Evolutionary conservation across 2,113 vertebrate species (phyloP), one percentile per base, ranked within the genome.

Genomic region (Jaculus jaculus): DNA sequence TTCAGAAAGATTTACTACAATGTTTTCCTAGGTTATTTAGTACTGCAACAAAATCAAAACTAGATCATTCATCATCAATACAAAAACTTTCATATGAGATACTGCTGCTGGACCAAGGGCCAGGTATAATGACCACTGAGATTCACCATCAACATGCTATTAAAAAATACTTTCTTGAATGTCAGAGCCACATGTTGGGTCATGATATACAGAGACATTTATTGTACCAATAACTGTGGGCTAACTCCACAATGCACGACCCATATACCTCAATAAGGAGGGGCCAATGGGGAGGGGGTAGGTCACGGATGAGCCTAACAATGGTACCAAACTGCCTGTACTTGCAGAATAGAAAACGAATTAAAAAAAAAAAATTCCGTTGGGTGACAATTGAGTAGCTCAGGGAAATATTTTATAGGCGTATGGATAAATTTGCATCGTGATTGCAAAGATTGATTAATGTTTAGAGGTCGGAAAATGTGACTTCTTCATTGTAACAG

Each of bases 351-450:
- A n/a, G n/a, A n/a, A n/a, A n/a, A n/a, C n/a, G n/a, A n/a, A n/a
- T n/a, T n/a, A n/a, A n/a, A n/a, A n/a, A n/a, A n/a, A n/a, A n/a
- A n/a, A n/a, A n/a, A n/a, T 92, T 90, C 87, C 88, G 89, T 71
- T 94, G 80, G 47, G 47, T 90, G 51, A 84, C 88, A 92, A 95
- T 94, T 85, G 51, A 87, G 77, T 84, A 83, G 51, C 4, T 93
- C 54, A 77, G 21, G 83, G 42, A 87, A 82, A 87, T 15, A 84
- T 71, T 94, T 92, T 72, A 84, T 17, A 91, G 32, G 34, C 39
- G 72, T 47, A 91, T 32, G 42, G 34, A 68, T 37, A 87, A 93
- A 91, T 73, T 73, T 68, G 16, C 17, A 65, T n/a, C 26, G 21
- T 74, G 54, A 87, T 39, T 92, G 10, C 20, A 94, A 84, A 54